These are phyloP conservation scores for Drosophila colorata DNA, from an alignment of 2,888 invertebrate species.

Conservation along the genomic window DNA sequence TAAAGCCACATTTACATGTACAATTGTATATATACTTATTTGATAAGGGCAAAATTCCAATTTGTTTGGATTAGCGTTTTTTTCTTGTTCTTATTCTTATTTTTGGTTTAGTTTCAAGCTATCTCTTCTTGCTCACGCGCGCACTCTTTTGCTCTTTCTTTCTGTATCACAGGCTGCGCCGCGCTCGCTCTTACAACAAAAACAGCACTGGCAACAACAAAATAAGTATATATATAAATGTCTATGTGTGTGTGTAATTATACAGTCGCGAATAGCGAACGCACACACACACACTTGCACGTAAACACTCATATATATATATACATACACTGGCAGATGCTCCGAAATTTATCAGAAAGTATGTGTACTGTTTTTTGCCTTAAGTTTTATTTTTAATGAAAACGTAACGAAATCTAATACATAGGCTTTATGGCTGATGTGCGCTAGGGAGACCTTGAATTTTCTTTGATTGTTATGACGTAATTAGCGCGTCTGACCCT, in stretches of 20 bases:
- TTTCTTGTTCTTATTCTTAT: conserved; percentile 22
- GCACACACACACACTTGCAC: conserved; percentile 25
- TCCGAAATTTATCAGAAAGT: conserved; percentile 42
- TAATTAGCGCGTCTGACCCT: conserved; percentile 80
- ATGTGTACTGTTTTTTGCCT: conserved; percentile 55
- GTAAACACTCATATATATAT: conserved; percentile 39
- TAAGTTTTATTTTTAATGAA: conserved; percentile 75
- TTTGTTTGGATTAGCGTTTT: conserved; percentile 45
- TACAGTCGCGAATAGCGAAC: conserved; percentile 64
- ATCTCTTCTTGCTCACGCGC: conserved; percentile 52
- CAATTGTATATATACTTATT: conserved; percentile 8
- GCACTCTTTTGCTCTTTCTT: conserved; percentile 56
- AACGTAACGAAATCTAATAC: conserved; percentile 80
- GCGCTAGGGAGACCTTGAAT: conserved; percentile 83
- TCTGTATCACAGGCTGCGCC: conserved; percentile 65
- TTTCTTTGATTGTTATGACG: conserved; percentile 84
- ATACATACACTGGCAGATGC: conserved; percentile 35
- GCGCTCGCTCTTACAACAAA: conserved; percentile 63
- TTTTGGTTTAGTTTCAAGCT: conserved; percentile 34
- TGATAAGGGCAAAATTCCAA: conserved; percentile 42
- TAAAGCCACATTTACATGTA: conserved; percentile 1
- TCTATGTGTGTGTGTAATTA: conserved; percentile 62
- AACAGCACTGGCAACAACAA: conserved; percentile 56
- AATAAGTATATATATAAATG: conserved; percentile 30
- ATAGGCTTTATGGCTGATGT: conserved; percentile 58